Evolutionary conservation across 2,797 vertebrate genomes (phyloP).

Genomic region (Lepilemur septentrionalis): DNA sequence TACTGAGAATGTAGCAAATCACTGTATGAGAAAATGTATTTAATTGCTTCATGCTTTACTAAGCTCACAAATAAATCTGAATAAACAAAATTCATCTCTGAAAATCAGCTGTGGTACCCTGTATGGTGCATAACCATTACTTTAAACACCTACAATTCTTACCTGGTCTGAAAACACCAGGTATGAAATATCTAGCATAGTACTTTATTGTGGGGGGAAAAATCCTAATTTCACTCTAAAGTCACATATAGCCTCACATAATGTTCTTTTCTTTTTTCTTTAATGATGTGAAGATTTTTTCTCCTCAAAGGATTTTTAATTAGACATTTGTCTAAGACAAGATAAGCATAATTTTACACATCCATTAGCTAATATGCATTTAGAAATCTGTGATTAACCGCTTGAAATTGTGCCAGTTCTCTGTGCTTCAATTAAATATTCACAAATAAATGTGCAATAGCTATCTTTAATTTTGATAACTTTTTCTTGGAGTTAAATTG

Average conservation of each 20-base stretch:
- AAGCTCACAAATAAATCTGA: not conserved
- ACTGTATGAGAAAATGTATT: constrained; percentile 17
- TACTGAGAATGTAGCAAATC: not conserved
- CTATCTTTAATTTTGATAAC: constrained; percentile 60
- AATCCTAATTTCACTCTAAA: not conserved
- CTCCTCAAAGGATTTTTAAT: constrained; percentile 69
- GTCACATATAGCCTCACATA: constrained; percentile 17
- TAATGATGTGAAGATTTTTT: constrained; percentile 52
- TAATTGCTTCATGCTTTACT: constrained; percentile 22
- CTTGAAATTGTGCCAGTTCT: constrained; percentile 71
- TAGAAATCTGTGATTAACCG: constrained; percentile 67
- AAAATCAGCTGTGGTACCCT: not conserved
- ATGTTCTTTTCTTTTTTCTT: constrained; percentile 10
- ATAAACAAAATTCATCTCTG: constrained; percentile 32
- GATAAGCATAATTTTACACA: constrained; percentile 70
- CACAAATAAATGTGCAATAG: constrained; percentile 63
- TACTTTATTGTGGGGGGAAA: not conserved
- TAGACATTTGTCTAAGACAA: constrained; percentile 74
- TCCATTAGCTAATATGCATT: constrained; percentile 70
- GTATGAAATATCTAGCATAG: not conserved
- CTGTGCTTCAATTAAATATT: constrained; percentile 69
- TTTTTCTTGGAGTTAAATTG: constrained; percentile 67
- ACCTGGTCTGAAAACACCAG: constrained; percentile 1
- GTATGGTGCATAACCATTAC: not conserved
- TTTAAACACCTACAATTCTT: constrained; percentile 33